Evolutionary conservation across 2,888 invertebrate genomes (phyloP).

Genomic region (Metallyticus violacea): DNA sequence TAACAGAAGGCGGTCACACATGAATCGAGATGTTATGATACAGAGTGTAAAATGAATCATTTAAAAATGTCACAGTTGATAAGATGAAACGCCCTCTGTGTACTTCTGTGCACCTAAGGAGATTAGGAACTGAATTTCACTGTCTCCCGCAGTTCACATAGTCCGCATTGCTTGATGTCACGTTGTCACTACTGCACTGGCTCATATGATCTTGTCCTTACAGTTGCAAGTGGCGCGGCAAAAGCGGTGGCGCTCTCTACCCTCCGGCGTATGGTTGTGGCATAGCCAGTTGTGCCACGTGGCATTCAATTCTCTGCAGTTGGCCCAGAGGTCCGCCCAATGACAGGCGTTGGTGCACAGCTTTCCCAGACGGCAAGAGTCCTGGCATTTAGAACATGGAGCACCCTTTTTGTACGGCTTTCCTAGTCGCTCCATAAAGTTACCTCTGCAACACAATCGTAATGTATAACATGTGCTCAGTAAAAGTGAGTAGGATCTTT

Average conservation of each 20-base stretch:
- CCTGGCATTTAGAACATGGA: constrained; percentile 64
- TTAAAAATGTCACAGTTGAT: background rate
- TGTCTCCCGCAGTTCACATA: background rate
- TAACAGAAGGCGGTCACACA: no score
- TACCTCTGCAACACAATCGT: constrained; percentile 59
- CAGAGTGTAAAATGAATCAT: background rate
- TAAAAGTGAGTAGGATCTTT: no score
- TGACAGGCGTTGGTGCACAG: constrained; percentile 74
- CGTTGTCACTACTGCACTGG: no score
- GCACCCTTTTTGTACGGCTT: constrained; percentile 63
- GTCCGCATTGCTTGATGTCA: no score
- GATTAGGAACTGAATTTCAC: background rate
- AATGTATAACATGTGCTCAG: no score
- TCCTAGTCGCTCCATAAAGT: constrained; percentile 58
- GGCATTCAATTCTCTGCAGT: constrained; percentile 63
- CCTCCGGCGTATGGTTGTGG: constrained; percentile 52
- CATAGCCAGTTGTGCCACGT: constrained; percentile 62
- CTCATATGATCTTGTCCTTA: constrained; percentile 51
- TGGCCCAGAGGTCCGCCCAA: constrained; percentile 66
- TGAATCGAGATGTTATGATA: background rate
- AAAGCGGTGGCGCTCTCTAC: constrained; percentile 51
- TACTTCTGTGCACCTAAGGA: background rate
- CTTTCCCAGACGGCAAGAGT: constrained; percentile 58
- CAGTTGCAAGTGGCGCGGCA: constrained; percentile 76
- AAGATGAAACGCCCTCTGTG: background rate